Evolutionary conservation across 2,113 vertebrate genomes (phyloP).

Genomic region (Micronycteris hirsuta): DNA sequence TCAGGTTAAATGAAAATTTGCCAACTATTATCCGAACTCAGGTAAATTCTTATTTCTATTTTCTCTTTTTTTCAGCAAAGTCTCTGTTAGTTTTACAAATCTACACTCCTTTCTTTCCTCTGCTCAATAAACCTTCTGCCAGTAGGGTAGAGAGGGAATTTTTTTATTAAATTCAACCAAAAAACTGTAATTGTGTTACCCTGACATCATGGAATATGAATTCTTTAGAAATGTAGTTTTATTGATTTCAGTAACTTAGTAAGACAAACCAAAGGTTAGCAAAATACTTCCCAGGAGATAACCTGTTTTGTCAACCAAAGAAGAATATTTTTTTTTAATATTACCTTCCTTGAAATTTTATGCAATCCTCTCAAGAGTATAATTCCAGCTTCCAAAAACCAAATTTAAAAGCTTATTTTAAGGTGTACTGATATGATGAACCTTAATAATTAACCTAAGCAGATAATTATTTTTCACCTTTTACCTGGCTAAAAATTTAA

Average conservation of each 20-base stretch:
- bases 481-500: not conserved
- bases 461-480: not conserved
- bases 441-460: not conserved
- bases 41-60: constrained; percentile 57
- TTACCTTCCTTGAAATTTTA: not conserved
- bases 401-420: not conserved
- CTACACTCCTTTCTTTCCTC: not conserved
- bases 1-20: constrained; percentile 57
- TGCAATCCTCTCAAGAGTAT: not conserved
- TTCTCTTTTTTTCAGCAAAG: constrained; percentile 33
- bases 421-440: not conserved
- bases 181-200: not conserved
- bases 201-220: not conserved
- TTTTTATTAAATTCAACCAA: not conserved
- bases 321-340: not conserved
- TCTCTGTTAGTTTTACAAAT: not conserved
- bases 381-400: not conserved
- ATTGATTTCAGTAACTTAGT: not conserved
- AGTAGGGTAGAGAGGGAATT: not conserved
- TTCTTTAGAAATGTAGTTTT: constrained; percentile 7
- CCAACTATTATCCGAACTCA: constrained; percentile 32
- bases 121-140: not conserved
- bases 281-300: not conserved
- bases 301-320: not conserved
- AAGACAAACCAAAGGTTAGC: not conserved